Evolutionary conservation across 2,113 vertebrate species (phyloP).

Genomic region (Crotophaga sulcirostris): DNA sequence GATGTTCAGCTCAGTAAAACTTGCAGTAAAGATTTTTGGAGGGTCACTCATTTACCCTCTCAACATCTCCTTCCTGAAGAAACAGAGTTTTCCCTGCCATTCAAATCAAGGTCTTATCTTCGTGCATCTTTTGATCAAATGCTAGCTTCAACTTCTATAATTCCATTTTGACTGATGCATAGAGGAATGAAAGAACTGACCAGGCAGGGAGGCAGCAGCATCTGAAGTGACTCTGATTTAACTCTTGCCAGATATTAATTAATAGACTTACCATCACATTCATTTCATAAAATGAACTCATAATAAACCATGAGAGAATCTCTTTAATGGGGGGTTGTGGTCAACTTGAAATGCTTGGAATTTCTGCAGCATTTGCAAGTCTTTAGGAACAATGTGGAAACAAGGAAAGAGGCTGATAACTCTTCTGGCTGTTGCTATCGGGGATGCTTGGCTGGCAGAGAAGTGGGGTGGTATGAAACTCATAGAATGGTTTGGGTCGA

Average conservation of each 20-base stretch:
- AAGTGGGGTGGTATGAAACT: neutral
- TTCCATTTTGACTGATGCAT: neutral
- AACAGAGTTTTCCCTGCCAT: neutral
- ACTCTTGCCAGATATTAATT: neutral
- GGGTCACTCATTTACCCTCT: neutral
- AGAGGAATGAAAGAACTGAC: neutral
- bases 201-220: neutral
- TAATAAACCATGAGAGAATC: neutral
- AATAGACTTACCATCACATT: neutral
- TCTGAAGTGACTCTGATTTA: neutral
- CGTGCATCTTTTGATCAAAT: neutral
- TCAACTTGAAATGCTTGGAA: neutral
- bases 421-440: fast-evolving
- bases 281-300: neutral
- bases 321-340: neutral
- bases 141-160: neutral
- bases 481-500: too few species aligned
- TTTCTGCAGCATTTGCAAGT: neutral
- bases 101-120: neutral
- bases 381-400: neutral
- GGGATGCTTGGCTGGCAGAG: neutral
- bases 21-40: neutral
- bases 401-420: neutral
- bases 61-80: neutral
- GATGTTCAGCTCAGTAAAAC: neutral